phyloP scores from a whole-genome alignment of 30 jellyfish, hydroid and myxozoan species.

The Aurelia coerulea region DNA sequence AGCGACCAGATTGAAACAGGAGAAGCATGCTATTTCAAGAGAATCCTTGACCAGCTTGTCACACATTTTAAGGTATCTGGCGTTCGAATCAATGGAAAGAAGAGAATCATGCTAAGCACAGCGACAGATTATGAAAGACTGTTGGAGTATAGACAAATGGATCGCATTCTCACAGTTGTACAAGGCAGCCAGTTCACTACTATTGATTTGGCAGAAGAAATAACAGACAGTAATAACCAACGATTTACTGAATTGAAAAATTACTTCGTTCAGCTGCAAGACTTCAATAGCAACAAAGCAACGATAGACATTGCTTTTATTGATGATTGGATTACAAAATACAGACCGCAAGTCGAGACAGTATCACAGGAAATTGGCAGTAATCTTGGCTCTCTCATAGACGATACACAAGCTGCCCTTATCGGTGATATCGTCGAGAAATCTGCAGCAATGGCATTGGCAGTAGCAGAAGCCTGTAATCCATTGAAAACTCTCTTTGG shows the following conservation, averaged over 20 bases:
- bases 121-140: constrained; percentile 17
- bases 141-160: constrained; percentile 28
- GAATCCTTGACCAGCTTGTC: constrained; percentile 27
- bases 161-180: constrained; percentile 30
- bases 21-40: constrained; percentile 37
- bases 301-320: constrained; percentile 37
- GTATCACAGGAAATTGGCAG: too few relatives aligned
- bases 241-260: constrained; percentile 37
- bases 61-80: constrained; percentile 16
- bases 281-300: constrained; percentile 30
- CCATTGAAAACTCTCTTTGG: constrained; percentile 35
- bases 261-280: constrained; percentile 38
- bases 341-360: too few relatives aligned
- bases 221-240: constrained; percentile 28
- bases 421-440: too few relatives aligned
- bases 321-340: too few relatives aligned
- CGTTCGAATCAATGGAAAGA: constrained; percentile 15
- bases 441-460: constrained; percentile 3
- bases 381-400: too few relatives aligned
- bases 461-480: constrained; percentile 57
- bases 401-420: too few relatives aligned
- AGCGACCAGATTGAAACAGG: not conserved
- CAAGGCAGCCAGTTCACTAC: constrained; percentile 26
- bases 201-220: constrained; percentile 10
- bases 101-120: constrained; percentile 27